Percentiles rank a stretch among this genome's conserved stretches.
These are phyloP conservation scores for Premnoplex brunnescens DNA, from an alignment of 2,797 vertebrate species.

Conservation along the genomic window DNA sequence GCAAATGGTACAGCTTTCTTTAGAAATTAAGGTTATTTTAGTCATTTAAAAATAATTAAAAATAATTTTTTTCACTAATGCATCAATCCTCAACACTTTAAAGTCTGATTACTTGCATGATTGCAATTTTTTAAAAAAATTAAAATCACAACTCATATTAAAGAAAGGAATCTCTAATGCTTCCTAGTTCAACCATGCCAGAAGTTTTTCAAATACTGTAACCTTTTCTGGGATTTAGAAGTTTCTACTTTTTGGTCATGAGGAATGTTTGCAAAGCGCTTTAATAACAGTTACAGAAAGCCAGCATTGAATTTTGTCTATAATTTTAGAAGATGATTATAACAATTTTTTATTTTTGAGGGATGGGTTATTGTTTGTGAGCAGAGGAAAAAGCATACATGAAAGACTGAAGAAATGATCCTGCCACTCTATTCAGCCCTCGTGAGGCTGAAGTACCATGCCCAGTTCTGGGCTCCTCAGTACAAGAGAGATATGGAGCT, in stretches of 20 bases:
- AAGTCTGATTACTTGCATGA: background rate
- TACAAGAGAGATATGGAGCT: too few relatives aligned
- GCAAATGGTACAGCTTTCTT: background rate
- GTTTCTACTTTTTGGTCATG: background rate
- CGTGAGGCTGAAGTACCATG: background rate
- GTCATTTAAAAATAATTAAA: background rate
- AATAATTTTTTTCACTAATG: background rate
- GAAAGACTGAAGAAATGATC: background rate
- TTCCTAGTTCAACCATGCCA: background rate
- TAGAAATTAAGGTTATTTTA: background rate
- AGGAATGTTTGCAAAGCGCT: background rate
- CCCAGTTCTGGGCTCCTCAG: background rate
- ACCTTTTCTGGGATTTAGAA: background rate
- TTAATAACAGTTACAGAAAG: background rate
- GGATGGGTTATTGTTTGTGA: background rate
- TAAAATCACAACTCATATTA: background rate
- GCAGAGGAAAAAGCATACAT: background rate
- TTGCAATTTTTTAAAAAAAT: background rate
- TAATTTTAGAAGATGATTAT: background rate
- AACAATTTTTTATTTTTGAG: background rate
- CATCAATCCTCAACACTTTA: background rate
- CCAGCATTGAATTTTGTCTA: background rate
- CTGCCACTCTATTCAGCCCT: background rate
- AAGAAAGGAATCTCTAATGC: background rate
- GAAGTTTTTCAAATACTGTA: background rate